phyloP scores from a whole-genome alignment of 2,888 invertebrate genomes.

The Omphaloscelis lunosa region DNA sequence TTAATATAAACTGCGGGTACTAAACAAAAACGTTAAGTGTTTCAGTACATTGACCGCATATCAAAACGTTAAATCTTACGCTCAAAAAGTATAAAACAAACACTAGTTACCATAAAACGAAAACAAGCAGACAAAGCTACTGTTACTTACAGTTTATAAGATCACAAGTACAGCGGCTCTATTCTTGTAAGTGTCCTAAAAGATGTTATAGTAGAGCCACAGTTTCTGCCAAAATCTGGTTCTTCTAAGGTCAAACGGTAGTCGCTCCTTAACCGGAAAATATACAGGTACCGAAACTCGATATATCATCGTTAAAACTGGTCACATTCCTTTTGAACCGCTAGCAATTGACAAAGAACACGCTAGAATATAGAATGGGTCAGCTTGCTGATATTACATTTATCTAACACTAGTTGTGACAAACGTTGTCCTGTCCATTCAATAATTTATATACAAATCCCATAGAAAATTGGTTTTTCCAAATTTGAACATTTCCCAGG shows the following conservation, averaged over 20 bases:
- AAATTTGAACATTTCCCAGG: no score
- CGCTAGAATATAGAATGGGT: background rate
- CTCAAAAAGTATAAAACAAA: constrained; percentile 32
- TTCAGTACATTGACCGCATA: constrained; percentile 56
- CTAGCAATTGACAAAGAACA: constrained; percentile 12
- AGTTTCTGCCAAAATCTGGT: constrained; percentile 3
- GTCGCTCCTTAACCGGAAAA: background rate
- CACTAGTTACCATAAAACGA: constrained; percentile 33
- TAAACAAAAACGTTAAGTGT: constrained; percentile 35
- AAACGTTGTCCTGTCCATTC: background rate
- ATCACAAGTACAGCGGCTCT: background rate
- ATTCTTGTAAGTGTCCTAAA: background rate
- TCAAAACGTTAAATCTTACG: constrained; percentile 39
- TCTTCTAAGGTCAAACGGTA: background rate
- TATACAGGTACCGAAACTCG: background rate
- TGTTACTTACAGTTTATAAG: background rate
- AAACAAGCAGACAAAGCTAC: constrained; percentile 16
- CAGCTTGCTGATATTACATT: background rate
- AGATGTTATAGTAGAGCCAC: background rate
- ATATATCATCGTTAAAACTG: background rate
- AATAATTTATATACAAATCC: background rate
- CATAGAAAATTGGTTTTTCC: no score
- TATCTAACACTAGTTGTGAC: background rate
- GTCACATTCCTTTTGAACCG: background rate
- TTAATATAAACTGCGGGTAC: constrained; percentile 18